Evolutionary conservation across 2,888 invertebrate species (phyloP).

Genomic region (Antheraea yamamai): DNA sequence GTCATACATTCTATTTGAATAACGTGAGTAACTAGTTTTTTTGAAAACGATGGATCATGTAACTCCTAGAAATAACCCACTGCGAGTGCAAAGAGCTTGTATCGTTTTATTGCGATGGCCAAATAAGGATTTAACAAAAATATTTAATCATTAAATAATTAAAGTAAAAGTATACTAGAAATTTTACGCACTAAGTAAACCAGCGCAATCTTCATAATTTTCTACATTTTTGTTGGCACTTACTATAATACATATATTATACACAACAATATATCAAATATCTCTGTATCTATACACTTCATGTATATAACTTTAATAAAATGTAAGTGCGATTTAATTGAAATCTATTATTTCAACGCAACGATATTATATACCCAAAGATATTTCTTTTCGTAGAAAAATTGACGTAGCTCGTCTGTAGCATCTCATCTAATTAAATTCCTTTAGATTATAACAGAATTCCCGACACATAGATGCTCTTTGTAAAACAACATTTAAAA

Average conservation of each 20-base stretch:
- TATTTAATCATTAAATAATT: no score
- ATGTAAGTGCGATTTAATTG: background rate
- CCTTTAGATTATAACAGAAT: conserved; percentile 37
- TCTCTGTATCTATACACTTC: no score
- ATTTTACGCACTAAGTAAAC: no score
- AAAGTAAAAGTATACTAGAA: no score
- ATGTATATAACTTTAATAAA: background rate
- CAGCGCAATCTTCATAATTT: no score
- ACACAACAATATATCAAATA: no score
- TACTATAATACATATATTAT: no score
- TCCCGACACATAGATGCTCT: conserved; percentile 14
- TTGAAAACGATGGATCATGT: background rate
- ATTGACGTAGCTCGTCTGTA: conserved; percentile 39
- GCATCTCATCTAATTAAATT: conserved; percentile 58
- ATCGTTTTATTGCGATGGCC: background rate
- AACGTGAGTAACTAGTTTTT: background rate
- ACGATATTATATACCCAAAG: conserved; percentile 29
- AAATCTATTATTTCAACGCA: background rate
- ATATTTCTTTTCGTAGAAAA: conserved; percentile 43
- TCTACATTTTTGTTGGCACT: no score
- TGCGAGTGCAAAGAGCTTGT: conserved; percentile 9
- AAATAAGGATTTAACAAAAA: no score
- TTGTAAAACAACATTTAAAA: conserved; percentile 24
- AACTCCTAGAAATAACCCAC: background rate
- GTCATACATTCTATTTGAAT: background rate